These are phyloP conservation scores for Brachionus sp. DNA, from an alignment of 1,140 invertebrate genomes.

Conservation along the genomic window DNA sequence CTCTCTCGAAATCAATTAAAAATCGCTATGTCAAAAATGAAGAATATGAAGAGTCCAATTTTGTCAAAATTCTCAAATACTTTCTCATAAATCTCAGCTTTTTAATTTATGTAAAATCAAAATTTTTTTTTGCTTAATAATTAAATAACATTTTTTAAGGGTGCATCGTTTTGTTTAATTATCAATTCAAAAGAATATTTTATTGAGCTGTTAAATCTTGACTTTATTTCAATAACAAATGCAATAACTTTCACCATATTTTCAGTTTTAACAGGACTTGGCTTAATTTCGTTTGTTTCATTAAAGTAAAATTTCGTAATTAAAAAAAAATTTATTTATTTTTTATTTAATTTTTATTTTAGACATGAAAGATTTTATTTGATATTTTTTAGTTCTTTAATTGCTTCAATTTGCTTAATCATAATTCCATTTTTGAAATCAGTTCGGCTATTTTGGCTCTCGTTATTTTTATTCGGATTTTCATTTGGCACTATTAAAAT, in stretches of 20 bases:
- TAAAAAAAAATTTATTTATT: background rate
- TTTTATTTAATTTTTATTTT: background rate
- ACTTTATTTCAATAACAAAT: conserved; percentile 34
- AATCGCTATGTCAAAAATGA: background rate
- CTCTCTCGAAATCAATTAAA: background rate
- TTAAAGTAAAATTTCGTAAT: background rate
- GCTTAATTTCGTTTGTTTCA: background rate
- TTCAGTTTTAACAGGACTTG: conserved; percentile 1
- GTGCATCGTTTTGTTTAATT: conserved; percentile 22
- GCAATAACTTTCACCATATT: background rate
- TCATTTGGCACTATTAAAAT: conserved; percentile 26
- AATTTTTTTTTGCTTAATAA: background rate
- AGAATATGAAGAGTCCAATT: background rate
- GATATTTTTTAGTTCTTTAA: background rate
- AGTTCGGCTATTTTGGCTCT: background rate
- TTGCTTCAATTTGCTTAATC: background rate
- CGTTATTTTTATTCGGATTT: conserved; percentile 21
- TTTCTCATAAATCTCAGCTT: conserved; percentile 17
- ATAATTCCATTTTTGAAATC: conserved; percentile 35
- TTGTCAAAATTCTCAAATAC: conserved; percentile 14
- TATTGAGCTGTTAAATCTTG: conserved; percentile 16
- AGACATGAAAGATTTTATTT: conserved; percentile 31
- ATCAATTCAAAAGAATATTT: conserved; percentile 35
- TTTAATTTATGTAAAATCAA: background rate
- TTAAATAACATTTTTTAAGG: background rate